Evolutionary conservation across 2,797 vertebrate genomes (phyloP), one percentile per base, ranked within the genome.

Genomic region (Arnoldichthys spilopterus): DNA sequence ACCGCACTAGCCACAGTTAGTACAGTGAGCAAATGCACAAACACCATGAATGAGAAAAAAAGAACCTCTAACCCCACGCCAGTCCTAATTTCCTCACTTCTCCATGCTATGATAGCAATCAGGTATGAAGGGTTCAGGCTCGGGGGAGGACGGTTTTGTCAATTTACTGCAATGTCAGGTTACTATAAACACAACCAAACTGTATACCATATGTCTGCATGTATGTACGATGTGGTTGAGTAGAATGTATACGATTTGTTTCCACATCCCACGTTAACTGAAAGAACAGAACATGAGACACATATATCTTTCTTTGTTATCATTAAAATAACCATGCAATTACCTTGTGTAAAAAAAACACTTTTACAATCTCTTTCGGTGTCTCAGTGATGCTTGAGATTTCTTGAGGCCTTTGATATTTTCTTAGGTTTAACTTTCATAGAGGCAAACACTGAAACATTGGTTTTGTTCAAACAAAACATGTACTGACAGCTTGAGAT

Each of bases 111-210:
- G 83, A 85, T 84, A 74, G 68, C 76, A 78, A 77, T 91, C 84
- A 85, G 77, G 76, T 87, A 84, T 87, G 85, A 88, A 86, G 37
- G 83, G 71, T 71, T 68, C 71, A 79, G 76, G 81, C 77, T 63
- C 59, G 74, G 72, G 59, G 54, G 53, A 83, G 86, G 81, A 82
- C 84, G 90, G 87, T 83, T 78, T 47, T 85, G 87, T 86, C 88
- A 82, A 83, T 85, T 86, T 89, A 90, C 88, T 87, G 85, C 84
- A 88, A 89, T 87, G 90, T 91, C 90, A 90, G 88, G 87, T 90
- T 85, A 85, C 82, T 89, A 86, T 93, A 93, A 93, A 93, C 91
- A 90, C 79, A 80, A 72, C 85, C 83, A 74, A 86, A 87, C 72
- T 90, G 86, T 91, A 85, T 89, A 90, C 86, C 86, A 78, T 81